Evolutionary conservation across 2,113 vertebrate species (phyloP).

Genomic region (Rhizomys pruinosus): DNA sequence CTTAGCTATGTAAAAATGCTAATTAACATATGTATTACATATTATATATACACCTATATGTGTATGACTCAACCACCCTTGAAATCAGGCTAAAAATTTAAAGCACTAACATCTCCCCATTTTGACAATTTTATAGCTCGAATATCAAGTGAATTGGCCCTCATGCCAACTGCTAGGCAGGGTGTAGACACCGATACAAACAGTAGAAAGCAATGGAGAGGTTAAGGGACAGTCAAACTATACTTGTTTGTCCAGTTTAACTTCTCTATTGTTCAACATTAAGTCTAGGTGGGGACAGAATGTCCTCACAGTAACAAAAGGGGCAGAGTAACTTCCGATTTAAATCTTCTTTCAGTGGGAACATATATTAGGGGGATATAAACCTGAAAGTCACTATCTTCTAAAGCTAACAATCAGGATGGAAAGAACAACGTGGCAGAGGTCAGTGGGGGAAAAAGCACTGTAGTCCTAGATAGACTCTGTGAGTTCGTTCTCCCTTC

Average conservation of each 20-base stretch:
- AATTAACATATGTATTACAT: not conserved
- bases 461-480: not conserved
- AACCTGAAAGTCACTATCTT: not conserved
- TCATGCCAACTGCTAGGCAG: not conserved
- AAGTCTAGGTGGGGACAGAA: not conserved
- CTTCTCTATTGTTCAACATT: not conserved
- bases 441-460: not conserved
- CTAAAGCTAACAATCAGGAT: not conserved
- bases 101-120: not conserved
- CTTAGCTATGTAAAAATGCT: not conserved
- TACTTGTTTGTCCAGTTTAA: not conserved
- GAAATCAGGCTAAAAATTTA: not conserved
- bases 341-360: not conserved
- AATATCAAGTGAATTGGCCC: not conserved
- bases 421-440: not conserved
- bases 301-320: not conserved
- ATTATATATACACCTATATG: not conserved
- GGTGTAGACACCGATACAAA: not conserved
- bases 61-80: not conserved
- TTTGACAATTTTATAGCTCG: not conserved
- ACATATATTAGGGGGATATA: not conserved
- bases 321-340: not conserved
- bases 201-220: not conserved
- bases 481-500: not conserved
- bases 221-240: rapidly evolving